phyloP scores from a whole-genome alignment of 1,140 invertebrate species.

The Coenobita brevimanus region DNA sequence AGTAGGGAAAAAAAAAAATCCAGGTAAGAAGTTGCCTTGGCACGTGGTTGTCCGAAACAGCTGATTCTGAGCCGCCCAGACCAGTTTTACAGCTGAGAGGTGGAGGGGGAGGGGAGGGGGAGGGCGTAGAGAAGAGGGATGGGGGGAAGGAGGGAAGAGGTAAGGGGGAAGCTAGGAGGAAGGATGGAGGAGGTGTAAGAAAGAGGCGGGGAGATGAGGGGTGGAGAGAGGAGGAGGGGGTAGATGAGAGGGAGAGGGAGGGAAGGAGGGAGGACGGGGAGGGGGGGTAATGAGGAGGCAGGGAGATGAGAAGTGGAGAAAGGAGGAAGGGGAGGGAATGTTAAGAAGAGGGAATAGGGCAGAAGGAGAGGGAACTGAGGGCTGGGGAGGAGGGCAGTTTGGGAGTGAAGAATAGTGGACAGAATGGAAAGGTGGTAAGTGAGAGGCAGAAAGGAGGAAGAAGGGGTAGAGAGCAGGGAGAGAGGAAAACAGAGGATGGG shows the following conservation, averaged over 20 bases:
- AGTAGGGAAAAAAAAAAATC: neutral
- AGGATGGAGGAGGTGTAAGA: neutral
- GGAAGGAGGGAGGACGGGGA: neutral
- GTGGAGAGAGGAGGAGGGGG: neutral
- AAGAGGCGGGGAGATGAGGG: neutral
- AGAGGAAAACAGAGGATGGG: neutral
- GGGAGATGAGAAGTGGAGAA: neutral
- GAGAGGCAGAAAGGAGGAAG: neutral
- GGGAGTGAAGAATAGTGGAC: neutral
- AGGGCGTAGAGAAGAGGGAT: neutral
- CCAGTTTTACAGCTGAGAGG: neutral
- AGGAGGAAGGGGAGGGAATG: neutral
- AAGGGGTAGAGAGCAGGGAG: neutral
- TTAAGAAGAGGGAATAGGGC: neutral
- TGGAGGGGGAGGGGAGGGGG: neutral
- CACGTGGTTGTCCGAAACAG: neutral
- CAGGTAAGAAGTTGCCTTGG: neutral
- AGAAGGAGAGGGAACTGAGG: neutral
- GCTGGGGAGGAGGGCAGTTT: too few relatives aligned
- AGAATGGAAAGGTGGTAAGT: neutral
- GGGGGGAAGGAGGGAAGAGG: neutral
- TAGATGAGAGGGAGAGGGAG: too few relatives aligned
- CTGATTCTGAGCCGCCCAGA: neutral
- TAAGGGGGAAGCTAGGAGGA: neutral
- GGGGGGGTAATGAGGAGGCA: too few relatives aligned